Conservation (phyloP, 2,888 invertebrate species). For the Griposia aprilina region DNA sequence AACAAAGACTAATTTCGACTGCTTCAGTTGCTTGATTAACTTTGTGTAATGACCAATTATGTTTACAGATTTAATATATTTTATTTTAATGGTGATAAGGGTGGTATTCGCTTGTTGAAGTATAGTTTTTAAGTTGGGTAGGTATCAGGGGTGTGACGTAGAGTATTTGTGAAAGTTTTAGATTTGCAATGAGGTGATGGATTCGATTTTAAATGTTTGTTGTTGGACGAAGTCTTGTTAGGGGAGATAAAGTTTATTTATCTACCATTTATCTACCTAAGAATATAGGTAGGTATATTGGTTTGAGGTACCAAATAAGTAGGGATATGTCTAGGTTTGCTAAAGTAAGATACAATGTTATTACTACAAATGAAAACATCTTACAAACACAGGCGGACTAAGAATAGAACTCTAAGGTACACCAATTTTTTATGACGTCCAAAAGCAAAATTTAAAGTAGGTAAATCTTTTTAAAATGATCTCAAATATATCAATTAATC, state of each 20-base stretch:
- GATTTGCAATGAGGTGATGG: slow-evolving; percentile 78
- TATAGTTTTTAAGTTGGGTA: slow-evolving; percentile 43
- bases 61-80: slow-evolving; percentile 41
- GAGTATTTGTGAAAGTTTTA: slow-evolving; percentile 76
- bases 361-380: neutral
- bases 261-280: slow-evolving; percentile 37
- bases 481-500: too few relatives aligned
- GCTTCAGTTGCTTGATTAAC: slow-evolving; percentile 12
- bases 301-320: neutral
- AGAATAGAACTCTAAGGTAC: neutral
- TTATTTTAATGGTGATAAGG: slow-evolving; percentile 64
- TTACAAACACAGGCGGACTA: too few relatives aligned
- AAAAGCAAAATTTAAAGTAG: neutral
- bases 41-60: slow-evolving; percentile 47
- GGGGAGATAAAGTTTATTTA: slow-evolving; percentile 52
- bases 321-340: neutral
- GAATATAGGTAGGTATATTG: neutral
- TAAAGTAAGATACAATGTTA: neutral
- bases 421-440: neutral
- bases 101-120: slow-evolving; percentile 61
- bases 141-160: slow-evolving; percentile 65
- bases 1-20: slow-evolving; percentile 27
- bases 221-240: slow-evolving; percentile 74
- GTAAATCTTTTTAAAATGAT: too few relatives aligned
- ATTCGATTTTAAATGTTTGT: slow-evolving; percentile 84